Base-by-base conservation (phyloP, 2,888 invertebrate species). In the Caenorhabditis sp. region DNA sequence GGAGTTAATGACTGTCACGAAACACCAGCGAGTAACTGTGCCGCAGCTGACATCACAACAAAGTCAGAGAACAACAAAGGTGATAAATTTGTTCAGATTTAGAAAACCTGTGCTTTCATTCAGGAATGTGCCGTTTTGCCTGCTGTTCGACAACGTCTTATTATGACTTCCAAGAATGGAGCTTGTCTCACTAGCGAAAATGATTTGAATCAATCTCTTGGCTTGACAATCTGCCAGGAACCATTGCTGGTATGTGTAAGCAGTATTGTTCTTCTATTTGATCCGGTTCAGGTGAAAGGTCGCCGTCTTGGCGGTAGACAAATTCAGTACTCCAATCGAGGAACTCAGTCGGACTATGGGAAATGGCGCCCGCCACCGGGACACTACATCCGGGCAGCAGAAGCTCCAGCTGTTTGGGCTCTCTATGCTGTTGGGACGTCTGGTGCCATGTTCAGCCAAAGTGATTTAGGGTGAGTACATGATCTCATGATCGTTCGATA, bases 11-110 rank as follows among this genome's bases (percentile, higher is more conserved):
- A 51, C 20, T 0, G 76, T 88, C 11, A 20, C 71, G 9, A 78
- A 74, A n/a, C 77, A 78, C 47, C 88, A 88, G 51, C 74, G 88
- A 1, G 88, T 88, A 0, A 76, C 79, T 0, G 70, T 85, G n/a
- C 44, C 70, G 0, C 87, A 88, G 65, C 76, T 69, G n/a, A 86
- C 85, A 0, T 20, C 70, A 13, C 37, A 50, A 6, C 84, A 86
- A 62, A 77, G 69, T 20, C 64, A 77, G 6, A 15, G 40, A n/a
- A 83, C 84, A 4, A 87, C 84, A 6, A 83, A 53, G 28, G 61
- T 61, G 44, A n/a, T n/a, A n/a, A n/a, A n/a, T n/a, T 20, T 22
- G 11, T n/a, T 9, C 6, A 18, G 26, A 4, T 32, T 37, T 60
- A 20, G 1, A 5, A 18, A 60, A 35, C 15, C 22, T 24, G 26